Conservation (phyloP, 2,888 invertebrate species). For the Luperina nickerlii region DNA sequence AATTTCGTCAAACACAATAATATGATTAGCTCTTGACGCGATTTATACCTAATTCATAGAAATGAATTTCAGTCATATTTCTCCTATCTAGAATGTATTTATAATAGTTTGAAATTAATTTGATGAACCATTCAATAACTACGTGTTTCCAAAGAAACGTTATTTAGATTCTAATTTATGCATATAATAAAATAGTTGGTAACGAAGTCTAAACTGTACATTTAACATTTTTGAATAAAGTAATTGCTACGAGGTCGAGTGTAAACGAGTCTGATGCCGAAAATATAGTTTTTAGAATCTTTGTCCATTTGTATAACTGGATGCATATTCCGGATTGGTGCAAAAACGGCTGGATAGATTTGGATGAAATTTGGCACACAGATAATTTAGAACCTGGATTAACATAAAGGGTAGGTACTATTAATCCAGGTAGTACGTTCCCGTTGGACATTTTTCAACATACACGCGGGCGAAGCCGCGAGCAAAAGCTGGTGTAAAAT, state of each 20-base stretch:
- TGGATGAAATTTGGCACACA: background rate
- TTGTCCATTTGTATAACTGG: background rate
- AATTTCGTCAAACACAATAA: background rate
- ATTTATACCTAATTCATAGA: background rate
- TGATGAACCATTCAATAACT: background rate
- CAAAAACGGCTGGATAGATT: background rate
- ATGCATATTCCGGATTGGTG: background rate
- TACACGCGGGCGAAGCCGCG: background rate
- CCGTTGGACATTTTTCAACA: background rate
- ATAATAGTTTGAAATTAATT: background rate
- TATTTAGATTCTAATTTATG: background rate
- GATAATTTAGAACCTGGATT: background rate
- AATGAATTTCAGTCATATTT: background rate
- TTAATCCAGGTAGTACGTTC: background rate
- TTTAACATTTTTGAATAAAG: background rate
- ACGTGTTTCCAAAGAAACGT: background rate
- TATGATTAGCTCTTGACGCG: background rate
- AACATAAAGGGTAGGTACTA: background rate
- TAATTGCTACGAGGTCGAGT: background rate
- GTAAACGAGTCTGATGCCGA: background rate
- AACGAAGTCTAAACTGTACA: background rate
- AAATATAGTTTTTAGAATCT: background rate
- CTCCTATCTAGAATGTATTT: background rate
- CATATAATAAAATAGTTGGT: background rate
- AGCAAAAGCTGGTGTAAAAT: background rate